Conservation (phyloP, 2,888 invertebrate species). For the Dolichomitus sp. region DNA sequence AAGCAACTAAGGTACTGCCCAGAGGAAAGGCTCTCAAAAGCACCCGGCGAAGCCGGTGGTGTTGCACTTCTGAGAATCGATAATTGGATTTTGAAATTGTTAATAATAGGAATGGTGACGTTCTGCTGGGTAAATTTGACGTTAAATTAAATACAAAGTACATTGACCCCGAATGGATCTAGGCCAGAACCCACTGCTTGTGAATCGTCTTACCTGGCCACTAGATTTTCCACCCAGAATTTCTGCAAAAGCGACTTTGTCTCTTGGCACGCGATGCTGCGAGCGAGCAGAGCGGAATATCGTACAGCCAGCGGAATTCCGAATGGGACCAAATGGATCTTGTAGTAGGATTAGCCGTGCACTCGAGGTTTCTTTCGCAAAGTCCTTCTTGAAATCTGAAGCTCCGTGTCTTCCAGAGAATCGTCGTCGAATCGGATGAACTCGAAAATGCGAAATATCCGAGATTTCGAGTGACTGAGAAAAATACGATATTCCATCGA, state of each 20-base stretch:
- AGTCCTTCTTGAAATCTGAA: constrained; percentile 21
- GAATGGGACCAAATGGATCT: constrained; percentile 54
- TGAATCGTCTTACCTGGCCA: neutral
- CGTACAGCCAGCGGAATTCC: constrained; percentile 33
- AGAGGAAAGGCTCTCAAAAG: no score
- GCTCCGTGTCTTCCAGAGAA: neutral
- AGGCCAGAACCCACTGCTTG: constrained; percentile 26
- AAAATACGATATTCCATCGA: constrained; percentile 61
- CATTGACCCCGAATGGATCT: neutral
- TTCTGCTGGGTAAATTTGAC: constrained; percentile 6
- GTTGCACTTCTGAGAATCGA: constrained; percentile 3
- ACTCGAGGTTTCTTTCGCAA: constrained; percentile 44
- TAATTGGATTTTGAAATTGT: neutral
- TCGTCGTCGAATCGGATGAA: constrained; percentile 37
- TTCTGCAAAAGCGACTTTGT: constrained; percentile 33
- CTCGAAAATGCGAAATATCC: constrained; percentile 56
- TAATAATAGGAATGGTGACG: neutral
- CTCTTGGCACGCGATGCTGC: constrained; percentile 7
- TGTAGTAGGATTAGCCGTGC: constrained; percentile 53
- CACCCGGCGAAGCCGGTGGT: no score
- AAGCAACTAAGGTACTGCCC: no score
- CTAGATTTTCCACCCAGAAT: constrained; percentile 18
- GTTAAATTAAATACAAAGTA: constrained; percentile 22
- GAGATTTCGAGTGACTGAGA: constrained; percentile 24
- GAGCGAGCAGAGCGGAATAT: neutral